Conservation (phyloP, 2,113 vertebrate genomes). For the Xyrauchen texanus region DNA sequence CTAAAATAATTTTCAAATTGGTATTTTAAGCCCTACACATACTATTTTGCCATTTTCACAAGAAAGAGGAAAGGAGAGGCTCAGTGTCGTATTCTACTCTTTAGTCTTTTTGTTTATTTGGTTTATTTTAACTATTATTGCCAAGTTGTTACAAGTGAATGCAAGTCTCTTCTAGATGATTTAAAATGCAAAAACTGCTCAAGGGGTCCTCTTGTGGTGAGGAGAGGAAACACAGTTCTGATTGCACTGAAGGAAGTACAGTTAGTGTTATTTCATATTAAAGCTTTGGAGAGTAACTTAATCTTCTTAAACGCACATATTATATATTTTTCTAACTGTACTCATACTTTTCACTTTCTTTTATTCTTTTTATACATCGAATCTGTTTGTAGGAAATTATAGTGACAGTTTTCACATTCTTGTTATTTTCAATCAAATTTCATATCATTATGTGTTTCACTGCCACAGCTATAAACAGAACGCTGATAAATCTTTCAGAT, state of each 20-base stretch:
- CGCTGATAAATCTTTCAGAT: conserved; percentile 12
- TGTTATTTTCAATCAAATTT: conserved; percentile 1
- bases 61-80: too few species aligned
- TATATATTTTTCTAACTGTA: too few species aligned
- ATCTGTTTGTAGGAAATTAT: neutral
- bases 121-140: neutral
- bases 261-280: too few species aligned
- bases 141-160: neutral
- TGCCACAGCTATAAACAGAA: conserved; percentile 6
- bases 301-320: too few species aligned
- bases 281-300: too few species aligned
- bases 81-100: neutral
- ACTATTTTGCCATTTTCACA: neutral
- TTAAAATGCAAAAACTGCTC: conserved; percentile 48
- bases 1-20: too few species aligned
- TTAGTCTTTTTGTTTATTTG: neutral
- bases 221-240: neutral
- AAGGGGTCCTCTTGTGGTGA: conserved; percentile 67
- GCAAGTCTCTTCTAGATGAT: neutral
- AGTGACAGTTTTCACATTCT: neutral
- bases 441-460: neutral
- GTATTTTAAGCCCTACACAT: neutral
- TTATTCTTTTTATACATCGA: neutral
- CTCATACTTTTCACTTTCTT: neutral
- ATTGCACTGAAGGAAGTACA: too few species aligned